Evolutionary conservation across 2,113 vertebrate genomes (phyloP).

Genomic region (Marmota flaviventris): DNA sequence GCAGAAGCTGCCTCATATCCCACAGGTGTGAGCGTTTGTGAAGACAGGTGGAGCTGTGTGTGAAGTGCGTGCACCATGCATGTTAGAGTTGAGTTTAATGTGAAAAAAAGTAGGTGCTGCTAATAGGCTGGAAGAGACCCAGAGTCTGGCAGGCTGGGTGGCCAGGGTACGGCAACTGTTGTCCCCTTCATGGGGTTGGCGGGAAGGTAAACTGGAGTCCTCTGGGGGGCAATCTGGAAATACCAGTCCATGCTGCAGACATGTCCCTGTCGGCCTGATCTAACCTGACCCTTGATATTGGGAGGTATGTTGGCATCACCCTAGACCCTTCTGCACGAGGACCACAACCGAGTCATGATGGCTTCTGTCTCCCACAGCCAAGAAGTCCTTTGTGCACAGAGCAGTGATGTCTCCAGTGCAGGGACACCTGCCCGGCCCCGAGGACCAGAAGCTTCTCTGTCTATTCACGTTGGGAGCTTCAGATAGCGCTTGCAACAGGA

Average conservation of each 20-base stretch:
- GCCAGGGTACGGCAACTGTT: not conserved
- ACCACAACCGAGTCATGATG: not conserved
- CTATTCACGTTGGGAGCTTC: constrained; percentile 89
- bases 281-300: not conserved
- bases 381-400: constrained; percentile 51
- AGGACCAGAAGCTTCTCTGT: constrained; percentile 88
- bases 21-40: accelerated
- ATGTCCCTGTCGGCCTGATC: accelerated
- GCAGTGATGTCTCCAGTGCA: not conserved
- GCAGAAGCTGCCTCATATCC: not conserved
- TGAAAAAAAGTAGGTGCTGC: too few species aligned
- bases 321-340: accelerated
- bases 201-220: accelerated
- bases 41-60: accelerated
- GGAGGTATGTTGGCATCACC: not conserved
- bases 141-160: too few species aligned
- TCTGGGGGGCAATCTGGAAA: not conserved
- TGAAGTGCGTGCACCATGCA: accelerated
- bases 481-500: constrained; percentile 79
- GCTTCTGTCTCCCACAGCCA: constrained; percentile 69
- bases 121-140: not conserved
- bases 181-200: accelerated
- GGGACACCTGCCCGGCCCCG: constrained; percentile 22
- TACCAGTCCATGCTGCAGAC: not conserved
- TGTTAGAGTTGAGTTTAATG: not conserved